Conservation (phyloP, 2,888 invertebrate species). For the Aphodius granarius region DNA sequence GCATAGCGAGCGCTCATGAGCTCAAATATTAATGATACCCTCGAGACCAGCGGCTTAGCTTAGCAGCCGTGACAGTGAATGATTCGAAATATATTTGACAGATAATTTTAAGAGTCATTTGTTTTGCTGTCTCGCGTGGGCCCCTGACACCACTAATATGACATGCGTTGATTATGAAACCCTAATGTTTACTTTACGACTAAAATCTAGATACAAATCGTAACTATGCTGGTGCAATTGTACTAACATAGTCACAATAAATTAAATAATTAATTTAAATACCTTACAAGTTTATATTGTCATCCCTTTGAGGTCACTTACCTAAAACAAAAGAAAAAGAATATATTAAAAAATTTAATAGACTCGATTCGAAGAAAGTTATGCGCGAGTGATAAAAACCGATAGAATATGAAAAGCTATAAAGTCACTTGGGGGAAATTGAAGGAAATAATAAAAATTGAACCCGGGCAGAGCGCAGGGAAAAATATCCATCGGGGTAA, state of each 20-base stretch:
- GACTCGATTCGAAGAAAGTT: background rate
- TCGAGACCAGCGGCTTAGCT: constrained; percentile 15
- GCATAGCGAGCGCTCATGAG: constrained; percentile 21
- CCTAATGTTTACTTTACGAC: no score
- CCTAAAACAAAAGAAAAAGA: background rate
- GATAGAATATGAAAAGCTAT: background rate
- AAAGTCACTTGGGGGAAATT: background rate
- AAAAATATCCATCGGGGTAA: background rate
- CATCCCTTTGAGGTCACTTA: background rate
- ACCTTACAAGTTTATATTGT: background rate
- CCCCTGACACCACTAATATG: background rate
- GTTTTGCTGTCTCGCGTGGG: constrained; percentile 11
- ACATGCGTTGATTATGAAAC: background rate
- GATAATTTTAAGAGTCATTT: constrained; percentile 27
- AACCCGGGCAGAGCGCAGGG: background rate
- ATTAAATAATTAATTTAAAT: background rate
- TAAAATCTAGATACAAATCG: no score
- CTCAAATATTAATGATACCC: constrained; percentile 25
- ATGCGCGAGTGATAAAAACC: background rate
- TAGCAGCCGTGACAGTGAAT: constrained; percentile 21
- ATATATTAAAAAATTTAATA: background rate
- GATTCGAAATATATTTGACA: constrained; percentile 28
- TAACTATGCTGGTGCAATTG: no score
- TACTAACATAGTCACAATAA: no score
- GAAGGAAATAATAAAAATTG: background rate